phyloP scores from a whole-genome alignment of 2,113 vertebrate genomes.

The Sprattus sprattus region DNA sequence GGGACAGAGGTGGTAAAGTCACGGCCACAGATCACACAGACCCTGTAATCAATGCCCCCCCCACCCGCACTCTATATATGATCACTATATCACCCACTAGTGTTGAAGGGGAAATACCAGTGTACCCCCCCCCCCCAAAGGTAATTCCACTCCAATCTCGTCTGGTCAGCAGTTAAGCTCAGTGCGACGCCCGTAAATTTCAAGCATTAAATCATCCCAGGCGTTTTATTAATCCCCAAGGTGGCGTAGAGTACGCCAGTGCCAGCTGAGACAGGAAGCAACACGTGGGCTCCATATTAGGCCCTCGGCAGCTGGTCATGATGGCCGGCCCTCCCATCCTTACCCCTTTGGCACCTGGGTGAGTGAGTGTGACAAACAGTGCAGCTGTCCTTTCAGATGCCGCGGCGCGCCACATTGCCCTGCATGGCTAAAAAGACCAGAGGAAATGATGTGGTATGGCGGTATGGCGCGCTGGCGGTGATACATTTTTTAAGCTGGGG shows the following conservation, averaged over 20 bases:
- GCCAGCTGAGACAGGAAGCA: background rate
- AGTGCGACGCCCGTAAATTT: conserved; percentile 9
- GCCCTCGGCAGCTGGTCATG: background rate
- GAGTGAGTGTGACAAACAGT: background rate
- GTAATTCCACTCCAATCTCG: conserved; percentile 23
- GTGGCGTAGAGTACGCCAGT: background rate
- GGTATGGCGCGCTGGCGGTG: background rate
- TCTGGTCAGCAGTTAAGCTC: conserved; percentile 24
- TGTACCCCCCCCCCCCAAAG: background rate
- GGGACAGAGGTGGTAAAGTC: background rate
- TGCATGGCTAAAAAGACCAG: background rate
- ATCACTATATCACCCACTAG: background rate
- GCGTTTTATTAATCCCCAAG: conserved; percentile 23
- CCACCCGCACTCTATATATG: background rate
- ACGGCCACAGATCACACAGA: background rate
- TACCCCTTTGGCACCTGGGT: background rate
- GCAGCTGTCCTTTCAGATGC: background rate
- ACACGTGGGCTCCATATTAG: background rate
- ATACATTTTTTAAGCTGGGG: background rate
- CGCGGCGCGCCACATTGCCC: background rate
- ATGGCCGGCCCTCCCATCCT: background rate
- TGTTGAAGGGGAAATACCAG: background rate
- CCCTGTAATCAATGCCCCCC: background rate
- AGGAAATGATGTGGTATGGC: background rate
- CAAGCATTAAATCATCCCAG: conserved; percentile 23